Percentiles rank a stretch among this genome's conserved stretches.
Conservation (phyloP, 2,888 invertebrate genomes). For the Luperina nickerlii region DNA sequence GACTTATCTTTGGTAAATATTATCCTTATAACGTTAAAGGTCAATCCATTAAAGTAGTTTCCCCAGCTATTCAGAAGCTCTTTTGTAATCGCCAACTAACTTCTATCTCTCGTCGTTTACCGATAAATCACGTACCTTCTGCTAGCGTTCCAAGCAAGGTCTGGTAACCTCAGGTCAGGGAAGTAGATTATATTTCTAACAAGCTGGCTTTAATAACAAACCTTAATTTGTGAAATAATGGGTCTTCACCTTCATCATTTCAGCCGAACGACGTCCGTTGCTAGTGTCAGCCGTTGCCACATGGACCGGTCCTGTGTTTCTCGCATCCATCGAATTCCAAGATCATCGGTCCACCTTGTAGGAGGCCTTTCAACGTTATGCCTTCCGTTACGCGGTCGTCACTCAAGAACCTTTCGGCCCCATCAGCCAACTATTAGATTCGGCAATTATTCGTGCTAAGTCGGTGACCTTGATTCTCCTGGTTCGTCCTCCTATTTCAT, state of each 20-base stretch:
- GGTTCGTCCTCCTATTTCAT: not conserved
- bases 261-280: not conserved
- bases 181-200: not conserved
- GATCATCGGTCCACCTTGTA: not conserved
- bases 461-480: not conserved
- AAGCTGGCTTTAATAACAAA: not conserved
- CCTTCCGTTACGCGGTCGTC: not conserved
- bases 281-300: not conserved
- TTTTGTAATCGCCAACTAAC: slow-evolving; percentile 6
- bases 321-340: not conserved
- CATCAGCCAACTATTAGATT: not conserved
- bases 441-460: not conserved
- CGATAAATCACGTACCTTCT: slow-evolving; percentile 29
- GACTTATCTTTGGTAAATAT: not conserved
- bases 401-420: not conserved
- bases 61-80: not conserved
- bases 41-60: not conserved
- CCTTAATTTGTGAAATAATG: not conserved
- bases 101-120: not conserved
- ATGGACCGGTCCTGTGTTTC: not conserved
- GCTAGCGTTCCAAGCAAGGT: not conserved
- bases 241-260: not conserved
- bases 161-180: not conserved
- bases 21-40: not conserved
- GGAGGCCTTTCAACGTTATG: not conserved